Evolutionary conservation across 2,113 vertebrate species (phyloP).

Genomic region (Gorsachius goisagi): DNA sequence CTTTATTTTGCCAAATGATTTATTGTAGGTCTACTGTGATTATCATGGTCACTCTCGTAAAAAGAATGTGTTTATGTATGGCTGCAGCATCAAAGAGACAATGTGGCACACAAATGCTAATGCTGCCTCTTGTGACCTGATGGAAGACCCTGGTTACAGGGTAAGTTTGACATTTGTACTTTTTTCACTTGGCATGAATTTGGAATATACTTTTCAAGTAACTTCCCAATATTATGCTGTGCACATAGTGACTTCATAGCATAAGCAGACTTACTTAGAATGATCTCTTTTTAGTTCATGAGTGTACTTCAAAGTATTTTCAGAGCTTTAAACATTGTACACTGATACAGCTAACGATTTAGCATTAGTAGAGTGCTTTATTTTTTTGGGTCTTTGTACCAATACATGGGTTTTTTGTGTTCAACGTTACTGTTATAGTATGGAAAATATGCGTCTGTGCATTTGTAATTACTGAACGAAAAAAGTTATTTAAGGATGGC

Average conservation of each 20-base stretch:
- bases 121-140: constrained; percentile 83
- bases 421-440: background rate
- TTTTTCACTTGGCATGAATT: background rate
- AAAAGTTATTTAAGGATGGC: background rate
- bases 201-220: background rate
- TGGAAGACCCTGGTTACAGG: constrained; percentile 90
- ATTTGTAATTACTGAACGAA: background rate
- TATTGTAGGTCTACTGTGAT: constrained; percentile 84
- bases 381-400: background rate
- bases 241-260: background rate
- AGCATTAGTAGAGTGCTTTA: background rate
- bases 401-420: background rate
- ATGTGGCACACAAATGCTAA: constrained; percentile 89
- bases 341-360: background rate
- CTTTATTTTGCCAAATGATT: constrained; percentile 22
- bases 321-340: background rate
- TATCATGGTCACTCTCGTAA: constrained; percentile 98
- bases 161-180: constrained; percentile 63
- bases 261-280: background rate
- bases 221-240: background rate
- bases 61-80: constrained; percentile 99
- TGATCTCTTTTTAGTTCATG: background rate
- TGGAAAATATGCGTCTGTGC: background rate
- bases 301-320: background rate
- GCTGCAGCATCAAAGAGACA: constrained; percentile 96